Evolutionary conservation across 2,888 invertebrate species (phyloP).

Genomic region (Zelleria hepariella): DNA sequence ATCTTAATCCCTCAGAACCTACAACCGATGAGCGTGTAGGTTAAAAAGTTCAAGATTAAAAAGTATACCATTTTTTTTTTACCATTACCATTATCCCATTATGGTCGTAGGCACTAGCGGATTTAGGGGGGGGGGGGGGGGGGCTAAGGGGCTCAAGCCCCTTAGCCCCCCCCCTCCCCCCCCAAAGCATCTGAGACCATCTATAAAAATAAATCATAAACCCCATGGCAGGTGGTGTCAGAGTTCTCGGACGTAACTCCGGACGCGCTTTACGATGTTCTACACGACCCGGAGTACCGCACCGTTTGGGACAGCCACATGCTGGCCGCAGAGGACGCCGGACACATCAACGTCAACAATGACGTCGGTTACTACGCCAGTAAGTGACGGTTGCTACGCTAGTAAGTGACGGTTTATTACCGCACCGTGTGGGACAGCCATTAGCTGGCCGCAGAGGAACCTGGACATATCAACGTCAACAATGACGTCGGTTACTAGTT

Average conservation of each 20-base stretch:
- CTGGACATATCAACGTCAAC: slow-evolving; percentile 92
- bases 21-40: too few relatives aligned
- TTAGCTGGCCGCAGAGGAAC: slow-evolving; percentile 89
- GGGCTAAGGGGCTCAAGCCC: too few relatives aligned
- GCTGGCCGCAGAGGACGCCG: slow-evolving; percentile 88
- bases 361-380: slow-evolving; percentile 94
- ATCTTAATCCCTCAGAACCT: too few relatives aligned
- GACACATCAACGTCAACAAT: slow-evolving; percentile 92
- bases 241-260: slow-evolving; percentile 82
- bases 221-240: slow-evolving; percentile 53
- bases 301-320: slow-evolving; percentile 94
- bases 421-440: slow-evolving; percentile 92
- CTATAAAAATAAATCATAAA: too few relatives aligned
- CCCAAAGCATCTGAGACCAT: too few relatives aligned
- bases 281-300: slow-evolving; percentile 91
- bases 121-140: too few relatives aligned
- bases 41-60: too few relatives aligned
- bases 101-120: too few relatives aligned
- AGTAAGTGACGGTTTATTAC: too few relatives aligned
- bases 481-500: slow-evolving; percentile 95
- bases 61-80: too few relatives aligned
- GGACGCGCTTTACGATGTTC: slow-evolving; percentile 85
- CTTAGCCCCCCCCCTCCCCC: too few relatives aligned
- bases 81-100: too few relatives aligned
- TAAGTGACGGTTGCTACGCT: slow-evolving; percentile 92